These are phyloP conservation scores for Gracilinanus agilis DNA, from an alignment of 2,113 vertebrate genomes.

Conservation along the genomic window DNA sequence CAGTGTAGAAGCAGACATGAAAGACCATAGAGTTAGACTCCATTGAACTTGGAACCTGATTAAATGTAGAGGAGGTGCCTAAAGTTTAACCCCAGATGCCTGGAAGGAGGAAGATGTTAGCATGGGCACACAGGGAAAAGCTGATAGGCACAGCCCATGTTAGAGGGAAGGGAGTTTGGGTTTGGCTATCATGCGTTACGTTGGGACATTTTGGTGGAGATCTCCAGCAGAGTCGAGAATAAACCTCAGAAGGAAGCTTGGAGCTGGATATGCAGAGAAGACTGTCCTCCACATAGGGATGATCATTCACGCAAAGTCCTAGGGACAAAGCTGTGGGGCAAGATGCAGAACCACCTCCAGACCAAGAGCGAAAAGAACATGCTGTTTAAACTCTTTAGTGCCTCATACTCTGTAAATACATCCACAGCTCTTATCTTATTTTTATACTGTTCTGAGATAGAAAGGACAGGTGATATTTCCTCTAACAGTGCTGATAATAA, in stretches of 20 bases:
- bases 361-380: not conserved
- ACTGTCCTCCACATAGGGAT: not conserved
- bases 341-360: not conserved
- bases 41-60: not conserved
- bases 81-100: not conserved
- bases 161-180: not conserved
- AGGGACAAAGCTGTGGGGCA: not conserved
- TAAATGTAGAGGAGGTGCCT: not conserved
- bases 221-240: not conserved
- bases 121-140: not conserved
- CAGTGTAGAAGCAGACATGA: not conserved
- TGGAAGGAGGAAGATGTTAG: not conserved
- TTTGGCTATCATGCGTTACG: not conserved
- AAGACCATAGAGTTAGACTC: not conserved
- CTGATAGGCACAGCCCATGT: not conserved
- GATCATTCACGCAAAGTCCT: not conserved
- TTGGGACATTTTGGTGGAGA: not conserved
- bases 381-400: not conserved
- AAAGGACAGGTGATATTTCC: not conserved
- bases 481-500: not conserved
- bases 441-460: not conserved
- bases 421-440: not conserved
- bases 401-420: conserved; percentile 53
- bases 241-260: not conserved
- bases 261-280: not conserved